Evolutionary conservation across 1,140 invertebrate species (phyloP).

Genomic region (Nephila pilipes): DNA sequence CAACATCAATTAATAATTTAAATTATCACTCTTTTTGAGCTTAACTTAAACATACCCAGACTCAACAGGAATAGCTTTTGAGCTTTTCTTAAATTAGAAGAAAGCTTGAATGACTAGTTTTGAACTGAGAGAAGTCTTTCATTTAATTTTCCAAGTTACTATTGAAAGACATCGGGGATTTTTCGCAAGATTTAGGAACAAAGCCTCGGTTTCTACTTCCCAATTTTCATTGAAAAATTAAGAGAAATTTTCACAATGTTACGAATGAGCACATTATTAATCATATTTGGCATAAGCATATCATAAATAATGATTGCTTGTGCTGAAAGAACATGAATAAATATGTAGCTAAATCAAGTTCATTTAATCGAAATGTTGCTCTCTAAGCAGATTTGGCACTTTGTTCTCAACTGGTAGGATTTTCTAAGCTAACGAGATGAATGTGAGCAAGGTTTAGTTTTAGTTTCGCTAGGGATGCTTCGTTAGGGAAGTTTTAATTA

Average conservation of each 20-base stretch:
- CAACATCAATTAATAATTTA: too few relatives aligned
- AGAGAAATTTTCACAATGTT: background rate
- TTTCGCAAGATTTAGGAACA: too few relatives aligned
- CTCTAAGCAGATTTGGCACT: slow-evolving; percentile 68
- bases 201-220: background rate
- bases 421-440: slow-evolving; percentile 70
- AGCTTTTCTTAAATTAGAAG: too few relatives aligned
- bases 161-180: background rate
- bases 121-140: too few relatives aligned
- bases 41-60: too few relatives aligned
- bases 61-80: too few relatives aligned
- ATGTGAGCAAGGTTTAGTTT: slow-evolving; percentile 69
- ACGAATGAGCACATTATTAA: slow-evolving; percentile 1
- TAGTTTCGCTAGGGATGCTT: slow-evolving; percentile 67
- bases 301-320: slow-evolving; percentile 26
- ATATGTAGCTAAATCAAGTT: slow-evolving; percentile 47
- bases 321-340: slow-evolving; percentile 47
- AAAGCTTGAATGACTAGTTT: too few relatives aligned
- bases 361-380: slow-evolving; percentile 68
- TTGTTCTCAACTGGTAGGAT: slow-evolving; percentile 57
- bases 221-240: slow-evolving; percentile 44
- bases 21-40: too few relatives aligned
- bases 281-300: background rate
- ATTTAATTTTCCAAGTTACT: background rate
- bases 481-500: slow-evolving; percentile 75